These are phyloP conservation scores for Byasa hedistus DNA, from an alignment of 2,888 invertebrate genomes.

Conservation along the genomic window DNA sequence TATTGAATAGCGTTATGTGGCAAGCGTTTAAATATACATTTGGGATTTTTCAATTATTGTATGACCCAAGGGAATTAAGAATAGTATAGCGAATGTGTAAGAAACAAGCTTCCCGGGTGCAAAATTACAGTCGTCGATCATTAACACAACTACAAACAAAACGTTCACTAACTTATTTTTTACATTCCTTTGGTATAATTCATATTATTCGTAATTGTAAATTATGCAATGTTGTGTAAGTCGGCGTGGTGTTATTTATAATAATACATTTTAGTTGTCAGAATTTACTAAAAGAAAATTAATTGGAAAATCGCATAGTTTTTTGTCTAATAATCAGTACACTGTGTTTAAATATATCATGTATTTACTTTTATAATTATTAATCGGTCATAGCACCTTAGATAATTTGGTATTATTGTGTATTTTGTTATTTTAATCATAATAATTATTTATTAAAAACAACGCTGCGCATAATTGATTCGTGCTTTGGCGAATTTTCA, in stretches of 20 bases:
- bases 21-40: background rate
- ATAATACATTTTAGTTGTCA: background rate
- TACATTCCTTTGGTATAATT: constrained; percentile 9
- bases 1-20: background rate
- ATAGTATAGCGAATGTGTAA: background rate
- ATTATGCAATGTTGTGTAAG: background rate
- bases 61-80: background rate
- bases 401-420: background rate
- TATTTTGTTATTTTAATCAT: background rate
- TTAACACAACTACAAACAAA: background rate
- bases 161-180: background rate
- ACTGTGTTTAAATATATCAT: too few species aligned
- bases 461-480: background rate
- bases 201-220: background rate
- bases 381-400: too few species aligned
- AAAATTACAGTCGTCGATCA: background rate
- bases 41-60: background rate
- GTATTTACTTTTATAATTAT: too few species aligned
- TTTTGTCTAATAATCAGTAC: too few species aligned
- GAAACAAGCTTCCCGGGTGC: background rate
- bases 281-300: background rate
- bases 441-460: constrained; percentile 6
- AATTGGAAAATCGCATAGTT: background rate
- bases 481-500: constrained; percentile 8
- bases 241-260: constrained; percentile 7